A percentile compares a stretch with the other conserved stretches of the same genome.
phyloP scores from a whole-genome alignment of 2,888 invertebrate genomes.

The Caenorhabditis drosophilae region DNA sequence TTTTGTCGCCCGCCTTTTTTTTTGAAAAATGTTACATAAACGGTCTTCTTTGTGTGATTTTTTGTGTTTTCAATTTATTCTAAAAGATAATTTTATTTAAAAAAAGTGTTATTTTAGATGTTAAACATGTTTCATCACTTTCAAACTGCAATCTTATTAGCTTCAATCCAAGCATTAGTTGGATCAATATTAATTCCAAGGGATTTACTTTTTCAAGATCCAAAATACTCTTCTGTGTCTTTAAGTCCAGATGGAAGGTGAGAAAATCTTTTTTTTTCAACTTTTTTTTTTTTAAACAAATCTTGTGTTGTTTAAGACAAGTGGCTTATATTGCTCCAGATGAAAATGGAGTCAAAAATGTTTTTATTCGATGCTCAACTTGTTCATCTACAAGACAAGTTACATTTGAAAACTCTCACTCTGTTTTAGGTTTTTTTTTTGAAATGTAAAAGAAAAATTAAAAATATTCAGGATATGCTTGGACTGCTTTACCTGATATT shows the following conservation, averaged over 20 bases:
- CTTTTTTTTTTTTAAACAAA: neutral
- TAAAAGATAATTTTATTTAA: neutral
- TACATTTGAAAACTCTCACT: constrained; percentile 61
- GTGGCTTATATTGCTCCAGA: constrained; percentile 66
- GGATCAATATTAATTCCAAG: constrained; percentile 46
- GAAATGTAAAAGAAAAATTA: no score
- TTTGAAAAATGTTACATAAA: neutral
- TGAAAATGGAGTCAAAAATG: constrained; percentile 62
- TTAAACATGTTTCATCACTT: neutral
- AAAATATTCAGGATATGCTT: constrained; percentile 67
- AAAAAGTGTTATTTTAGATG: neutral
- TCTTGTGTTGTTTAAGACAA: constrained; percentile 24
- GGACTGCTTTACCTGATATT: constrained; percentile 64
- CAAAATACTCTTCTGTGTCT: constrained; percentile 63
- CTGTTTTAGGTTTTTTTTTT: constrained; percentile 64
- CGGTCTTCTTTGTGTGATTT: neutral
- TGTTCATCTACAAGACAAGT: constrained; percentile 61
- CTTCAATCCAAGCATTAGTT: neutral
- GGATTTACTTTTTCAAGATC: constrained; percentile 60
- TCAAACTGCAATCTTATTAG: neutral
- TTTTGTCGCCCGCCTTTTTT: neutral
- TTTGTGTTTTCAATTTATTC: neutral
- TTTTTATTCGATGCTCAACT: constrained; percentile 62
- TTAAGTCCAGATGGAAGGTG: constrained; percentile 63
- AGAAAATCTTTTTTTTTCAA: neutral